phyloP scores from a whole-genome alignment of 2,797 vertebrate species.

The Danionella dracula region DNA sequence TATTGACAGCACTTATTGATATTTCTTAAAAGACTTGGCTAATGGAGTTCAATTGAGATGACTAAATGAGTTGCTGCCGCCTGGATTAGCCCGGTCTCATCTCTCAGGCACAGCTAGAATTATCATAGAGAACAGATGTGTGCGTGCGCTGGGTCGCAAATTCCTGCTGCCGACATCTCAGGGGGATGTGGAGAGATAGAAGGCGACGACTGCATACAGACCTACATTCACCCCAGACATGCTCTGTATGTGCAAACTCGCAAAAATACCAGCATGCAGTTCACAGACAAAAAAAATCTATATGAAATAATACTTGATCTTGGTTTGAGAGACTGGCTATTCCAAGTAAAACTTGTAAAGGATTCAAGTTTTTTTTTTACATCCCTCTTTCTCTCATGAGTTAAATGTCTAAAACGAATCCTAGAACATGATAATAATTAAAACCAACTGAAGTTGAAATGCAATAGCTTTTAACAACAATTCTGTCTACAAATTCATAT shows the following conservation, averaged over 20 bases:
- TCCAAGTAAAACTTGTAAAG: constrained; percentile 5
- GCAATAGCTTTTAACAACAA: background rate
- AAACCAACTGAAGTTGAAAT: too few relatives aligned
- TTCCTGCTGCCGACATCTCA: constrained; percentile 68
- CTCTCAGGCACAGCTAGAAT: constrained; percentile 61
- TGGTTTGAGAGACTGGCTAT: background rate
- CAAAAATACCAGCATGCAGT: constrained; percentile 7
- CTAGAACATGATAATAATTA: too few relatives aligned
- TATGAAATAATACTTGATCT: background rate
- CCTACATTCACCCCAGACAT: constrained; percentile 66
- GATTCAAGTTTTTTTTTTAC: too few relatives aligned
- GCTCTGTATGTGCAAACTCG: constrained; percentile 9
- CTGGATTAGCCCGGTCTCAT: constrained; percentile 68
- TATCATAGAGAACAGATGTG: constrained; percentile 70
- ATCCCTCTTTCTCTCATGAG: too few relatives aligned
- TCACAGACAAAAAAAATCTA: constrained; percentile 14
- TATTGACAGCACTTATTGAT: constrained; percentile 72
- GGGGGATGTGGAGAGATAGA: constrained; percentile 54
- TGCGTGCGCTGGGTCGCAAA: constrained; percentile 68
- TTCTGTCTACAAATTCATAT: too few relatives aligned
- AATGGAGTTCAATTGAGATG: constrained; percentile 70
- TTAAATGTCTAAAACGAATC: too few relatives aligned
- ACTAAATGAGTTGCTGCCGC: constrained; percentile 68
- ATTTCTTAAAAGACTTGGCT: constrained; percentile 68
- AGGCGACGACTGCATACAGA: constrained; percentile 66